These are phyloP conservation scores for Phaonia tiefii DNA, from an alignment of 2,888 invertebrate species.

Conservation along the genomic window DNA sequence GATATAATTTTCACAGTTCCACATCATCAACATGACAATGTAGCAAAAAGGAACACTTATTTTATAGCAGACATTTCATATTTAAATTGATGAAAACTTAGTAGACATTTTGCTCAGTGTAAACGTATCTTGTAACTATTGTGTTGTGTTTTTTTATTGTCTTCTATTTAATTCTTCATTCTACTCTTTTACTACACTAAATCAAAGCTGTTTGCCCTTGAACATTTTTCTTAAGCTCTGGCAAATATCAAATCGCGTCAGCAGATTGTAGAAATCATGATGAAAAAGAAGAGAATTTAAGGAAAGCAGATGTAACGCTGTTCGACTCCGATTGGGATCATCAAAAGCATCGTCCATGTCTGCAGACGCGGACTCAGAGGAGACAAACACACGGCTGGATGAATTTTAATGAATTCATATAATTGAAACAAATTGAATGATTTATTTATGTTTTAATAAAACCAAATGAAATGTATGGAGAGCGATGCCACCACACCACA, in stretches of 20 bases:
- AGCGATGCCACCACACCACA: neutral
- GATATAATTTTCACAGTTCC: too few species aligned
- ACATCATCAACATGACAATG: too few species aligned
- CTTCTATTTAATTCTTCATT: neutral
- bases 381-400: too few species aligned
- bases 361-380: constrained; percentile 15
- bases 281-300: neutral
- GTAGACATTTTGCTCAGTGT: constrained; percentile 28
- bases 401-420: constrained; percentile 48
- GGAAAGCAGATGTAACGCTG: constrained; percentile 50
- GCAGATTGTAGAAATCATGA: neutral
- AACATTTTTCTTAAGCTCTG: constrained; percentile 24
- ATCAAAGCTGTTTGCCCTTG: constrained; percentile 47
- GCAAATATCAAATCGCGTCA: constrained; percentile 31
- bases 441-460: constrained; percentile 29
- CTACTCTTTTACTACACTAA: neutral
- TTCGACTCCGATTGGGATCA: neutral
- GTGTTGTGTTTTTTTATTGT: neutral
- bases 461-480: too few species aligned
- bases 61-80: too few species aligned
- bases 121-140: neutral
- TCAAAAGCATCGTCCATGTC: neutral
- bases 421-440: constrained; percentile 55
- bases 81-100: too few species aligned
- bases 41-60: too few species aligned